A percentile compares a stretch with the other conserved stretches of the same genome.
Conservation (phyloP, 1,140 invertebrate genomes). For the Eupeodes corollae region DNA sequence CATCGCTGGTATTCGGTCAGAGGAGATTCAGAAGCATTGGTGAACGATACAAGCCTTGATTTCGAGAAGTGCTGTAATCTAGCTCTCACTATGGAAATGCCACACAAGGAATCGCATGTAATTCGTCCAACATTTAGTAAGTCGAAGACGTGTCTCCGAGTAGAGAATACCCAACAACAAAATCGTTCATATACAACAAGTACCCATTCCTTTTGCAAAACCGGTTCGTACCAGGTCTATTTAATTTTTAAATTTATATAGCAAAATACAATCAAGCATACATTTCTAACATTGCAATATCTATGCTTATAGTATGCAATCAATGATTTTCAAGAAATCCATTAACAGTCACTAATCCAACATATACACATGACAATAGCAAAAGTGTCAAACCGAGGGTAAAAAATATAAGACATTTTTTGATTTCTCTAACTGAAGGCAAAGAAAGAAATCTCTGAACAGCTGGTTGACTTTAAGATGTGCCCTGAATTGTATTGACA, state of each 20-base stretch:
- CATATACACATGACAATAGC: conserved; percentile 53
- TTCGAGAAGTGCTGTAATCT: too few relatives aligned
- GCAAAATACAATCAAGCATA: background rate
- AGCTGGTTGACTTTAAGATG: conserved; percentile 72
- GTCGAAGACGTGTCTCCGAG: too few relatives aligned
- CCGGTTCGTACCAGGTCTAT: background rate
- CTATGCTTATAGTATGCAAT: too few relatives aligned
- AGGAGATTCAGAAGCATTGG: too few relatives aligned
- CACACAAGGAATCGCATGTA: too few relatives aligned
- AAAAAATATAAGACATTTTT: conserved; percentile 44
- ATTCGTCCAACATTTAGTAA: too few relatives aligned
- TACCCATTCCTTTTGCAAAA: background rate
- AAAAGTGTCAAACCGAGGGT: conserved; percentile 48
- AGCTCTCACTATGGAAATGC: too few relatives aligned
- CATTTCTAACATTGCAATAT: conserved; percentile 35
- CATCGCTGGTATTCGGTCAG: too few relatives aligned
- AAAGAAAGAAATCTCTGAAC: conserved; percentile 65
- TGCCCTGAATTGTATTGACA: conserved; percentile 76
- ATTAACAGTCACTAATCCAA: conserved; percentile 66
- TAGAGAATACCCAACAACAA: too few relatives aligned
- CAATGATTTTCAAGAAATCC: conserved; percentile 70
- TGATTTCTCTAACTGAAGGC: conserved; percentile 18
- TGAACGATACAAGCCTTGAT: too few relatives aligned
- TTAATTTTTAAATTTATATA: background rate
- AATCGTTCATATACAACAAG: background rate